A percentile compares a stretch with the other conserved stretches of the same genome.
Conservation (phyloP, 2,888 invertebrate species). For the Troides oblongomaculatus region DNA sequence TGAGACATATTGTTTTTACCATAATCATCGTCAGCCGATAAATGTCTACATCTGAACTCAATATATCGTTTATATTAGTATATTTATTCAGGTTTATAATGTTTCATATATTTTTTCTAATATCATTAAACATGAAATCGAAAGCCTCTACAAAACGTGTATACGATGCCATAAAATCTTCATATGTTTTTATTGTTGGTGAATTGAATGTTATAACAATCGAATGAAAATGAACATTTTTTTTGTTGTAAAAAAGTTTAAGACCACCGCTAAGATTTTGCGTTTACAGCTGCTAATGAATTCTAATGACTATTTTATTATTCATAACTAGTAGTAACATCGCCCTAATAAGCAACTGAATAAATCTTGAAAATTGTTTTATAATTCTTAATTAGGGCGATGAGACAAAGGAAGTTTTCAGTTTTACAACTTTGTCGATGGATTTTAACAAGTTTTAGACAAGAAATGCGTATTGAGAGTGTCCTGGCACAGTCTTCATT, state of each 20-base stretch:
- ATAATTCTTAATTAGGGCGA: constrained; percentile 59
- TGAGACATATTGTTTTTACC: no score
- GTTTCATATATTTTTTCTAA: background rate
- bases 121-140: background rate
- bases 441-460: background rate
- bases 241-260: constrained; percentile 34
- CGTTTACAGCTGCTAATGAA: constrained; percentile 49
- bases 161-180: background rate
- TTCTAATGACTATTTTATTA: constrained; percentile 57
- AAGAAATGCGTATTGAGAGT: no score
- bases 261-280: constrained; percentile 55
- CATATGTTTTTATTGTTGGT: constrained; percentile 16
- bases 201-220: constrained; percentile 30
- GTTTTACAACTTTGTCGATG: background rate
- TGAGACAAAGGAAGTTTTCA: constrained; percentile 30
- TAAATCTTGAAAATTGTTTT: constrained; percentile 56
- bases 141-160: background rate
- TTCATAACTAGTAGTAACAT: constrained; percentile 46
- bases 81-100: no score
- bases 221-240: constrained; percentile 31
- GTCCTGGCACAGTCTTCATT: background rate
- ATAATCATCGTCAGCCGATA: no score
- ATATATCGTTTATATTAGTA: no score
- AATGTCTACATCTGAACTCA: no score
- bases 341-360: constrained; percentile 47